Evolutionary conservation across 1,140 invertebrate genomes (phyloP).

Genomic region (Scaptodrosophila lebanonensis): DNA sequence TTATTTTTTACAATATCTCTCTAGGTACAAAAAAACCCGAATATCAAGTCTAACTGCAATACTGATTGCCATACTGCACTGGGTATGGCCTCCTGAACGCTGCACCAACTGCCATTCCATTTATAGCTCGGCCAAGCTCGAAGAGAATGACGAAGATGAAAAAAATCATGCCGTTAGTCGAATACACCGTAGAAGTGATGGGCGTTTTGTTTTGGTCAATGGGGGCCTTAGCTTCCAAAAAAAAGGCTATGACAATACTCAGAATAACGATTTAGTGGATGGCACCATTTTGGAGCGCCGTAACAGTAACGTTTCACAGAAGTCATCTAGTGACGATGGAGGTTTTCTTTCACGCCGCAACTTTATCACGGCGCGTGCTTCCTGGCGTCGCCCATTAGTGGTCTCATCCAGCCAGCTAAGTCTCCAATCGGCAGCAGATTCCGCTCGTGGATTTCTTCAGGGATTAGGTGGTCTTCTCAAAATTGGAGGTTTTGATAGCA

Average conservation of each 20-base stretch:
- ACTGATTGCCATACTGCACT: constrained; percentile 81
- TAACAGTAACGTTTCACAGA: constrained; percentile 81
- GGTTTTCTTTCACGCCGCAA: constrained; percentile 83
- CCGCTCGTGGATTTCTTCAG: constrained; percentile 62
- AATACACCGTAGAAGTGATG: constrained; percentile 85
- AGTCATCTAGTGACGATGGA: constrained; percentile 88
- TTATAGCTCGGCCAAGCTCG: constrained; percentile 68
- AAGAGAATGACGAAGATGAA: constrained; percentile 36
- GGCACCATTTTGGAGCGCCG: constrained; percentile 78
- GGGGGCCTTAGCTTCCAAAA: constrained; percentile 12
- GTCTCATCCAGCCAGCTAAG: constrained; percentile 83
- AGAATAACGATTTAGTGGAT: constrained; percentile 63
- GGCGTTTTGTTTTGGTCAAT: constrained; percentile 82
- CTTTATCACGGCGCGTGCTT: constrained; percentile 79
- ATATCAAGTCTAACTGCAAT: constrained; percentile 91
- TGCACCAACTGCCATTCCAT: constrained; percentile 79
- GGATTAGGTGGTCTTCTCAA: constrained; percentile 59
- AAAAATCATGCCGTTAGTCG: constrained; percentile 72
- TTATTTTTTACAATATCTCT: constrained; percentile 53
- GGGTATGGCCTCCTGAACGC: constrained; percentile 84
- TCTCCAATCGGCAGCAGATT: constrained; percentile 78
- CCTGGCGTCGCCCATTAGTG: constrained; percentile 83
- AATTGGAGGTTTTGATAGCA: constrained; percentile 36
- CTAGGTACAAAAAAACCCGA: constrained; percentile 94
- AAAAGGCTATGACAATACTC: constrained; percentile 35